Percentiles rank a stretch among this genome's conserved stretches.
Conservation (phyloP, 1,140 invertebrate species). For the Calephelis virginiensis region DNA sequence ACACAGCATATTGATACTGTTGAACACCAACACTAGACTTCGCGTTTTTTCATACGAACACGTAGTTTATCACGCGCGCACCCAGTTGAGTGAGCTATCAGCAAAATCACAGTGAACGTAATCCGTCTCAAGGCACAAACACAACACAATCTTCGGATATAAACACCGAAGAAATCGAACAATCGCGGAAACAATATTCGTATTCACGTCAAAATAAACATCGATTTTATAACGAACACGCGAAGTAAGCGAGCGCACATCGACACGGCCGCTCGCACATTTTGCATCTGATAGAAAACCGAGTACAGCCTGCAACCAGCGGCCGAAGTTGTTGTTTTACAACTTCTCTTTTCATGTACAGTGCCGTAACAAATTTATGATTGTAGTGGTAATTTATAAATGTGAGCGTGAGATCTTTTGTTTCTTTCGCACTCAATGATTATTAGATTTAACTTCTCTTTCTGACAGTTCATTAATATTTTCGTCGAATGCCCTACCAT, state of each 20-base stretch:
- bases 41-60: constrained; percentile 64
- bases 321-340: constrained; percentile 76
- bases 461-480: constrained; percentile 51
- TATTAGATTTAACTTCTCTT: constrained; percentile 36
- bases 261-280: constrained; percentile 75
- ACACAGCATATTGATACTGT: constrained; percentile 67
- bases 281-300: constrained; percentile 78
- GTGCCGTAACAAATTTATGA: constrained; percentile 48
- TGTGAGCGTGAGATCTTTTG: constrained; percentile 39
- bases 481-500: constrained; percentile 36
- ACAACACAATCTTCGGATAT: constrained; percentile 69
- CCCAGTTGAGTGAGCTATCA: constrained; percentile 74
- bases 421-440: constrained; percentile 35
- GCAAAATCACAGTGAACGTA: constrained; percentile 75
- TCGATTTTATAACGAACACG: constrained; percentile 72
- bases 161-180: constrained; percentile 69
- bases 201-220: constrained; percentile 74
- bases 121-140: constrained; percentile 72
- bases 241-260: constrained; percentile 64
- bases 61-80: constrained; percentile 73
- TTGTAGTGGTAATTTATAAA: constrained; percentile 43
- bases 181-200: constrained; percentile 74
- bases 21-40: constrained; percentile 68
- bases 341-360: constrained; percentile 77
- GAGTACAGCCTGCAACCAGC: constrained; percentile 43